These are phyloP conservation scores for Atta texana DNA, from an alignment of 1,140 invertebrate species.

Conservation along the genomic window DNA sequence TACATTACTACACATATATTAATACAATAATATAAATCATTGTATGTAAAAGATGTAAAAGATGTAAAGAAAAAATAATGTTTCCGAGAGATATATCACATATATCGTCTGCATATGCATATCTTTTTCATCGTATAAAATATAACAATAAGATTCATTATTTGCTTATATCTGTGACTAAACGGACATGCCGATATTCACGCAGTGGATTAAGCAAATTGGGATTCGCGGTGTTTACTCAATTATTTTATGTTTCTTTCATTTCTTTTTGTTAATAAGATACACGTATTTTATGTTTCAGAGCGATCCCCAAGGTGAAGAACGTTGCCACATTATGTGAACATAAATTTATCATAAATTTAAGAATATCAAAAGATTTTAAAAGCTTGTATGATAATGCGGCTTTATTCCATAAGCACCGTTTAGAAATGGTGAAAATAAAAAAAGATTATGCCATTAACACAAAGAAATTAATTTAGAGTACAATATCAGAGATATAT, in stretches of 20 bases:
- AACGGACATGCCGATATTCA: slow-evolving; percentile 16
- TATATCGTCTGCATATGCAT: slow-evolving; percentile 29
- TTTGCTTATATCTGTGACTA: slow-evolving; percentile 54
- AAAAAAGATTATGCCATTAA: slow-evolving; percentile 38
- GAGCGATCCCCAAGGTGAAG: slow-evolving; percentile 88
- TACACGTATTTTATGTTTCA: slow-evolving; percentile 80
- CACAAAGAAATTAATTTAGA: slow-evolving; percentile 65
- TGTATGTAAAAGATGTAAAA: slow-evolving; percentile 15
- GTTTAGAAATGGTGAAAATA: slow-evolving; percentile 55
- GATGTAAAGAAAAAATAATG: slow-evolving; percentile 4
- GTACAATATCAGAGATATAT: slow-evolving; percentile 57
- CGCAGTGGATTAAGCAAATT: slow-evolving; percentile 14
- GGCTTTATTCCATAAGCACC: slow-evolving; percentile 67
- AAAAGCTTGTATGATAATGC: slow-evolving; percentile 73
- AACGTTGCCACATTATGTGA: slow-evolving; percentile 89
- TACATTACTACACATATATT: slow-evolving; percentile 7
- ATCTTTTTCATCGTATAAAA: slow-evolving; percentile 20
- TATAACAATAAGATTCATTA: slow-evolving; percentile 61
- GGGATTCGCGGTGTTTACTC: slow-evolving; percentile 36
- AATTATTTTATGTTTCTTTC: slow-evolving; percentile 58
- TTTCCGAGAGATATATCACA: background rate
- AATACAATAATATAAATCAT: slow-evolving; percentile 16
- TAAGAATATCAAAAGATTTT: slow-evolving; percentile 69
- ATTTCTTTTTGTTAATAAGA: slow-evolving; percentile 57
- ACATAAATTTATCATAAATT: slow-evolving; percentile 66